Evolutionary conservation across 2,797 vertebrate genomes (phyloP).

Genomic region (Babyrousa celebensis): DNA sequence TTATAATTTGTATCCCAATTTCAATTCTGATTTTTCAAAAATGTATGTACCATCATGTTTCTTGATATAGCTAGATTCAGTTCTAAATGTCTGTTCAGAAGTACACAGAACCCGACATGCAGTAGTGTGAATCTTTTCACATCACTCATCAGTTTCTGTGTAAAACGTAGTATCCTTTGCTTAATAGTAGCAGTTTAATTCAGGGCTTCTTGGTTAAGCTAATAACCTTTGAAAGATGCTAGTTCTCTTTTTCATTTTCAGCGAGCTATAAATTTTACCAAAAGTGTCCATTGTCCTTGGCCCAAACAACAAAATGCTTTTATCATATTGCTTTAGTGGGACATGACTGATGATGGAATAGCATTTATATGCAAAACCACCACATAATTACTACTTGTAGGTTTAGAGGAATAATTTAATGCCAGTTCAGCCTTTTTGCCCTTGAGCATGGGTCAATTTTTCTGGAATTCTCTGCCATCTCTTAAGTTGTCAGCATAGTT

Average conservation of each 20-base stretch:
- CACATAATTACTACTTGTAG: constrained; percentile 56
- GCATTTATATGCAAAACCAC: constrained; percentile 39
- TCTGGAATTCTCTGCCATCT: constrained; percentile 63
- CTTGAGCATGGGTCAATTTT: constrained; percentile 52
- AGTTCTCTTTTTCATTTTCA: constrained; percentile 57
- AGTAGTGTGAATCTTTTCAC: constrained; percentile 26
- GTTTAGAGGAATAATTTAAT: constrained; percentile 67
- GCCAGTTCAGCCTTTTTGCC: constrained; percentile 39
- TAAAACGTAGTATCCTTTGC: constrained; percentile 49
- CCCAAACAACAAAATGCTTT: constrained; percentile 58
- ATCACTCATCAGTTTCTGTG: constrained; percentile 48
- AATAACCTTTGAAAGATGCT: constrained; percentile 40
- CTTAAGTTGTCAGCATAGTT: constrained; percentile 33
- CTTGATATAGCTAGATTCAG: constrained; percentile 42
- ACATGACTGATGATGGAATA: neutral
- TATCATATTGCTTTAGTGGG: neutral
- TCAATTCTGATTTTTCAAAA: constrained; percentile 67
- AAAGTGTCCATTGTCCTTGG: constrained; percentile 46
- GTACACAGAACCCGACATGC: constrained; percentile 20
- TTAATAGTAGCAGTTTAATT: constrained; percentile 61
- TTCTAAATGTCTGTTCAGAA: constrained; percentile 57
- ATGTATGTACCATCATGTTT: constrained; percentile 8
- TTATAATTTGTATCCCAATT: constrained; percentile 69
- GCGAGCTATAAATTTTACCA: constrained; percentile 30
- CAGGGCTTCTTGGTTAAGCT: constrained; percentile 51